Evolutionary conservation across 2,888 invertebrate genomes (phyloP), one percentile per base, ranked within the genome.

Genomic region (Pristionchus arcanus): DNA sequence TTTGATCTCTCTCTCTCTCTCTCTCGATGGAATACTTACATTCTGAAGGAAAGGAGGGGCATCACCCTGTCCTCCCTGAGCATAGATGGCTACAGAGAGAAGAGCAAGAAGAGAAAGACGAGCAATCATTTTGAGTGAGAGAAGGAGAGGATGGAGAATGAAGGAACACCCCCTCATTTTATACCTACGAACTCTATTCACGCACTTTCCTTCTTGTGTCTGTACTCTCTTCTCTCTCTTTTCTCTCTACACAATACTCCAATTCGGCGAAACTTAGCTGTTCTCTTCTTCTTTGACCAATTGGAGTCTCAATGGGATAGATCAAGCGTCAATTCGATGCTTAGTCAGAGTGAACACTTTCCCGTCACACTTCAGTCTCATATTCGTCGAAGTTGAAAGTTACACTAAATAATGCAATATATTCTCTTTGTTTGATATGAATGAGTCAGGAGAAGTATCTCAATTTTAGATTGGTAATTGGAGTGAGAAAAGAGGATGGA

Each of bases 391-490:
- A 71, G 71, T 15, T 7, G 7, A 28, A 2, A 9, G 16, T 77
- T 34, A 37, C 15, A 77, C 28, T 3, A 49, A 81, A 28, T 21
- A 42, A 21, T 34, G 13, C 42, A 21, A 77, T 42, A 25, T 21
- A 42, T 2, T 42, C 25, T 42, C 42, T 25, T 34, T 71, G 28
- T 13, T 71, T 31, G 42, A 25, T 42, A 42, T 77, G 34, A 31
- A 15, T 71, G 34, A 34, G 71, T 71, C 71, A 34, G 16, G 0
- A 49, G 9, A 68, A 68, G 13, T 2, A 19, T 19, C 31, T 25
- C 11, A 37, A 42, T 83, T 83, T 15, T 31, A 94, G 94, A 92
- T 94, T 16, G 94, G 94, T 9, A 93, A 92, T 49, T 94, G 94
- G 94, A 92, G 92, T 53, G 93, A 93, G 88, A 88, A 90, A 74